Percentiles rank a stretch among this genome's conserved stretches.
Evolutionary conservation across 2,888 invertebrate species (phyloP).

Genomic region (Sphecodes monilicornis): DNA sequence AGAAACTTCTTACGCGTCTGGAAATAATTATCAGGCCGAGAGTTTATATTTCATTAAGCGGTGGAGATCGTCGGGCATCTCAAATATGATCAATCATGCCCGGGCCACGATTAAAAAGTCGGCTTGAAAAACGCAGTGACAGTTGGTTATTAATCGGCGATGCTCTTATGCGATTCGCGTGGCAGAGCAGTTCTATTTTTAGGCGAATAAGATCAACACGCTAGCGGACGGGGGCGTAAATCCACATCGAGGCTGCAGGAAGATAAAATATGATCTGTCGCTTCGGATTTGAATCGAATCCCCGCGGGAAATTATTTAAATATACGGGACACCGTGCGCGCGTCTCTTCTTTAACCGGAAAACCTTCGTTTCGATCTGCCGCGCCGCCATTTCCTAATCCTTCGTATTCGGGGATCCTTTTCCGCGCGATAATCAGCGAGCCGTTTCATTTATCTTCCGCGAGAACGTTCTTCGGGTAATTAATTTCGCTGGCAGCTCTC

Average conservation of each 20-base stretch:
- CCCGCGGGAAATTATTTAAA: conserved; percentile 61
- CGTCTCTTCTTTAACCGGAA: neutral
- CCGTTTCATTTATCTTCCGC: conserved; percentile 20
- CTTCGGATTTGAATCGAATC: conserved; percentile 33
- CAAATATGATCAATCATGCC: neutral
- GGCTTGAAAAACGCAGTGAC: neutral
- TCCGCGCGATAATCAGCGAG: neutral
- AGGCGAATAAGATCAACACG: conserved; percentile 12
- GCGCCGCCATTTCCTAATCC: neutral
- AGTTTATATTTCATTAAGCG: neutral
- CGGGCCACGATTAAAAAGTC: neutral
- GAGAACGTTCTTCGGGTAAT: conserved; percentile 15
- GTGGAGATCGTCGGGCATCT: neutral
- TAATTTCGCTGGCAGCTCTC: conserved; percentile 19
- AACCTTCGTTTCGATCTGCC: neutral
- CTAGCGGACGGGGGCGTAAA: neutral
- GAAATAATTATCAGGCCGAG: neutral
- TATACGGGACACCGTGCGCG: conserved; percentile 5
- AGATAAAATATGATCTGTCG: conserved; percentile 26
- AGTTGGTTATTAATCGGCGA: conserved; percentile 10
- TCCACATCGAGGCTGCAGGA: neutral
- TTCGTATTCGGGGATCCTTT: neutral
- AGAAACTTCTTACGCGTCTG: neutral
- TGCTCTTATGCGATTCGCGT: neutral
- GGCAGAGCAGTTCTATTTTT: neutral